A percentile compares a stretch with the other conserved stretches of the same genome.
phyloP scores from a whole-genome alignment of 2,888 invertebrate species.

The Melitaea athalia region DNA sequence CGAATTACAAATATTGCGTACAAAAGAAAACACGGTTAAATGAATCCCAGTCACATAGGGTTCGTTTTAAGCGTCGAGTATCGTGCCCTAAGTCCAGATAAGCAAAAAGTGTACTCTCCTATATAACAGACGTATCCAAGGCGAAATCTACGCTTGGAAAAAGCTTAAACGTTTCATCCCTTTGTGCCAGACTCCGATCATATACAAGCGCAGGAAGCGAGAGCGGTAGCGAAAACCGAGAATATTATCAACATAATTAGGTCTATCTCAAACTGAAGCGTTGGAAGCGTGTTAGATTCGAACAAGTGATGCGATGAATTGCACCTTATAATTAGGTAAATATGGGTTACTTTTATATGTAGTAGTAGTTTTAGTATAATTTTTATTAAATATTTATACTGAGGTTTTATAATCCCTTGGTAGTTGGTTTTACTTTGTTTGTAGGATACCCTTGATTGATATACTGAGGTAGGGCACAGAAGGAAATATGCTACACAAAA shows the following conservation, averaged over 20 bases:
- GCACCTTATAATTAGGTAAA: neutral
- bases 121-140: slow-evolving; percentile 23
- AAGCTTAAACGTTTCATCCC: slow-evolving; percentile 38
- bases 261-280: neutral
- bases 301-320: neutral
- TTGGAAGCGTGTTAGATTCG: neutral
- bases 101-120: slow-evolving; percentile 26
- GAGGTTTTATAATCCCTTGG: too few species aligned
- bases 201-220: slow-evolving; percentile 23
- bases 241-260: slow-evolving; percentile 4
- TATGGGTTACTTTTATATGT: neutral
- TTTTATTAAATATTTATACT: too few species aligned
- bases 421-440: too few species aligned
- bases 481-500: too few species aligned
- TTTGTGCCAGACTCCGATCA: slow-evolving; percentile 41
- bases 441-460: too few species aligned
- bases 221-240: slow-evolving; percentile 15
- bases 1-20: neutral
- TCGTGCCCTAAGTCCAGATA: slow-evolving; percentile 12
- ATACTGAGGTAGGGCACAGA: too few species aligned
- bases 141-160: slow-evolving; percentile 32
- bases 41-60: slow-evolving; percentile 13
- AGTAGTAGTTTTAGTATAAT: too few species aligned
- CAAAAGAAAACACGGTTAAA: slow-evolving; percentile 9
- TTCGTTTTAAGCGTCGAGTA: slow-evolving; percentile 12